Percentiles rank a stretch among this genome's conserved stretches.
Conservation (phyloP, 2,797 vertebrate genomes). For the Anguilla pacifica region DNA sequence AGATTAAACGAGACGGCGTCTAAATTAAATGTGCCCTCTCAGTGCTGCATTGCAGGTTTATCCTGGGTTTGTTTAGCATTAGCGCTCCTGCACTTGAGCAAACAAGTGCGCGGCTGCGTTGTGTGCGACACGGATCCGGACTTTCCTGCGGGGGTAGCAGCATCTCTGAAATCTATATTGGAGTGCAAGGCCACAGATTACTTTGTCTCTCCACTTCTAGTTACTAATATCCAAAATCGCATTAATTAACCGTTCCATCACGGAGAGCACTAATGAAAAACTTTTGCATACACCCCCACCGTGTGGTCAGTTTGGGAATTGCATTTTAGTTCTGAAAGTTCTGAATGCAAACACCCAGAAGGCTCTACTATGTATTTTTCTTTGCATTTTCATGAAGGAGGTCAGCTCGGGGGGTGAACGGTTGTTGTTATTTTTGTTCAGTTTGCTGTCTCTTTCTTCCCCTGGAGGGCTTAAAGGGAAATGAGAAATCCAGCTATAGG, state of each 20-base stretch:
- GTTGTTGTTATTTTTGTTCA: background rate
- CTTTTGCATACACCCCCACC: slow-evolving; percentile 21
- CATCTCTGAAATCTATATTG: background rate
- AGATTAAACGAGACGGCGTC: background rate
- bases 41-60: background rate
- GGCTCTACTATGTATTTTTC: background rate
- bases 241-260: background rate
- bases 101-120: background rate
- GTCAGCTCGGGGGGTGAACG: background rate
- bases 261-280: background rate
- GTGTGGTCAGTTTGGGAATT: slow-evolving; percentile 1
- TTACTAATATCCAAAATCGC: background rate
- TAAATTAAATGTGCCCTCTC: background rate
- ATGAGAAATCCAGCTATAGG: background rate
- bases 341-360: background rate
- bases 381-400: background rate
- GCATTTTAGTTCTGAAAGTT: background rate
- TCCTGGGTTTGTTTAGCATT: background rate
- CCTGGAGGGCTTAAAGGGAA: background rate
- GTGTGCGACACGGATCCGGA: background rate
- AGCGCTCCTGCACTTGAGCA: background rate
- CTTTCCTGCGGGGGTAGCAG: background rate
- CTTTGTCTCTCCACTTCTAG: background rate
- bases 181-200: background rate
- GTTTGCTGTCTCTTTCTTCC: background rate